A percentile compares a stretch with the other conserved stretches of the same genome.
These are phyloP conservation scores for Cephus nigrinus DNA, from an alignment of 2,888 invertebrate species.

Conservation along the genomic window DNA sequence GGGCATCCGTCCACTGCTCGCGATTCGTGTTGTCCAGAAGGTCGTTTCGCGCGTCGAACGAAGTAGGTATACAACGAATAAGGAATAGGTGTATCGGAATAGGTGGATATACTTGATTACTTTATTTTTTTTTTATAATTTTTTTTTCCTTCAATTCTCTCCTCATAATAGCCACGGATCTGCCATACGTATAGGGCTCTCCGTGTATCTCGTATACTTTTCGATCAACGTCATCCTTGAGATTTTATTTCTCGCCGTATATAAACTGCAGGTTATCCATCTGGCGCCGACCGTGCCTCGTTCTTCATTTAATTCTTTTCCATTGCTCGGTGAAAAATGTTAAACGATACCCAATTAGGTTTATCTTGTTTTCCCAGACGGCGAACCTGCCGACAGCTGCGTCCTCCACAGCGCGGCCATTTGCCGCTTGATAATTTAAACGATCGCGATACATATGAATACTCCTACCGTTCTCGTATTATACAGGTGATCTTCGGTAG, in stretches of 20 bases:
- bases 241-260: not conserved
- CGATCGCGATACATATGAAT: conserved; percentile 20
- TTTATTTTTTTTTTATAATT: not conserved
- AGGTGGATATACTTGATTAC: not conserved
- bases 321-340: not conserved
- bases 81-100: not conserved
- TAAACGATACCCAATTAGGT: conserved; percentile 22
- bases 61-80: not conserved
- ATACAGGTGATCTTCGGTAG: not conserved
- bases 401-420: conserved; percentile 21
- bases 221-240: not conserved
- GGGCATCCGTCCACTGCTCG: not conserved
- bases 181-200: not conserved
- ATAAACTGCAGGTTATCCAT: not conserved
- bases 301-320: not conserved
- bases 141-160: not conserved
- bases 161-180: not conserved
- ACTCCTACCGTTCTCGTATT: not conserved
- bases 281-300: not conserved
- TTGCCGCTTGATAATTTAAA: conserved; percentile 28
- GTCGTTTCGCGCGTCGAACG: not conserved
- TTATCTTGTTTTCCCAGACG: conserved; percentile 21
- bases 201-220: not conserved
- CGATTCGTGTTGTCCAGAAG: not conserved
- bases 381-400: conserved; percentile 21